These are phyloP conservation scores for Cyclophora albipunctata DNA, from an alignment of 2,888 invertebrate genomes.

Conservation along the genomic window DNA sequence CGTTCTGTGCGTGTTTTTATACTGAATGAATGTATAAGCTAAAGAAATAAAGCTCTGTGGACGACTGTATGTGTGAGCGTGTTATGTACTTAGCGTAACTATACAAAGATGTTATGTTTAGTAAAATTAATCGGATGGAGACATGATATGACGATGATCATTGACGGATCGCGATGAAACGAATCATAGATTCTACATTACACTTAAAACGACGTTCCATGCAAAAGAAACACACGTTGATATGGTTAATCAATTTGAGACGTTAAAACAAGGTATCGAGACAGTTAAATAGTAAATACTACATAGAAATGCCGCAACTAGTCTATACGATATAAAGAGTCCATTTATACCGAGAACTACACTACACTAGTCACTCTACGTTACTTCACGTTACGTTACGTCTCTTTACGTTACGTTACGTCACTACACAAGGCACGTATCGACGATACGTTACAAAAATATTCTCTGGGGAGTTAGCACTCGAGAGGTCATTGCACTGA, in stretches of 20 bases:
- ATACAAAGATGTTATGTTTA: constrained; percentile 9
- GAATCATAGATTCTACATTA: constrained; percentile 20
- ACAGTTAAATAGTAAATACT: constrained; percentile 28
- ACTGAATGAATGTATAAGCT: constrained; percentile 33
- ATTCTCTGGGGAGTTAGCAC: constrained; percentile 24
- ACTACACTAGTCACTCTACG: constrained; percentile 25
- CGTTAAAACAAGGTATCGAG: constrained; percentile 31
- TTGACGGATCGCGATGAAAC: constrained; percentile 24
- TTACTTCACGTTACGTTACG: constrained; percentile 19
- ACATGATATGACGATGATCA: constrained; percentile 53
- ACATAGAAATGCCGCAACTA: constrained; percentile 62
- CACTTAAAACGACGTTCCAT: constrained; percentile 2
- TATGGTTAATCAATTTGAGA: constrained; percentile 59
- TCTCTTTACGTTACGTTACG: constrained; percentile 18
- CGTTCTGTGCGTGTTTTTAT: constrained; percentile 50
- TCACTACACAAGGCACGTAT: constrained; percentile 63
- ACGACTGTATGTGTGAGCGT: constrained; percentile 30
- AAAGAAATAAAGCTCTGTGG: constrained; percentile 44
- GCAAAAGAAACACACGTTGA: constrained; percentile 36
- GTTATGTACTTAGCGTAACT: constrained; percentile 9
- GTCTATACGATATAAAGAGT: constrained; percentile 38
- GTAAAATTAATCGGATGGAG: constrained; percentile 50
- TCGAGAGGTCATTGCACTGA: no score
- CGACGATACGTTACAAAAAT: constrained; percentile 68
- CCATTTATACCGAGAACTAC: constrained; percentile 23